Evolutionary conservation across 2,888 invertebrate genomes (phyloP).

Genomic region (Cryptops parisi): DNA sequence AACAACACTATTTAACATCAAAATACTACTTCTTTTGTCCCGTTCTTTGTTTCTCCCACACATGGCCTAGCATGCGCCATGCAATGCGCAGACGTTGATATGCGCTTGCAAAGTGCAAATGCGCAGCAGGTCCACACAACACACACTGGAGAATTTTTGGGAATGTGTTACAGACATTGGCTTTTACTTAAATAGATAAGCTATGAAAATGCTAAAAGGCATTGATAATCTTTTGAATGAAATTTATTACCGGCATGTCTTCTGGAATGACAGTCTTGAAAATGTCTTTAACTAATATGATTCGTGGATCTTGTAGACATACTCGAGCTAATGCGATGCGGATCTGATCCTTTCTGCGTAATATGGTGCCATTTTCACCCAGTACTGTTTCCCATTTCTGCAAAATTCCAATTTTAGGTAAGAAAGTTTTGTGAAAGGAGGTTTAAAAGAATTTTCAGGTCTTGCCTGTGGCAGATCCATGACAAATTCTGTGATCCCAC

Average conservation of each 20-base stretch:
- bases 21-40: too few species aligned
- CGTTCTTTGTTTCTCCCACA: too few species aligned
- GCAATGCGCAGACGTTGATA: too few species aligned
- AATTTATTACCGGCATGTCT: neutral
- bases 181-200: too few species aligned
- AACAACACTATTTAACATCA: too few species aligned
- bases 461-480: neutral
- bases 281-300: neutral
- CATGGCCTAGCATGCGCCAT: too few species aligned
- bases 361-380: neutral
- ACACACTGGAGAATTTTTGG: too few species aligned
- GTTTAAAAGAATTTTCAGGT: neutral
- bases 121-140: too few species aligned
- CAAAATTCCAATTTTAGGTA: too few species aligned
- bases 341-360: neutral
- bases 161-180: too few species aligned
- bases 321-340: neutral
- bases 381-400: neutral
- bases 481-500: neutral
- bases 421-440: neutral
- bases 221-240: neutral
- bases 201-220: too few species aligned
- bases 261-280: neutral
- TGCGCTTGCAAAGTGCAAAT: too few species aligned
- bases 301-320: neutral